phyloP scores from a whole-genome alignment of 2,888 invertebrate genomes.

The Dryococelus australis region DNA sequence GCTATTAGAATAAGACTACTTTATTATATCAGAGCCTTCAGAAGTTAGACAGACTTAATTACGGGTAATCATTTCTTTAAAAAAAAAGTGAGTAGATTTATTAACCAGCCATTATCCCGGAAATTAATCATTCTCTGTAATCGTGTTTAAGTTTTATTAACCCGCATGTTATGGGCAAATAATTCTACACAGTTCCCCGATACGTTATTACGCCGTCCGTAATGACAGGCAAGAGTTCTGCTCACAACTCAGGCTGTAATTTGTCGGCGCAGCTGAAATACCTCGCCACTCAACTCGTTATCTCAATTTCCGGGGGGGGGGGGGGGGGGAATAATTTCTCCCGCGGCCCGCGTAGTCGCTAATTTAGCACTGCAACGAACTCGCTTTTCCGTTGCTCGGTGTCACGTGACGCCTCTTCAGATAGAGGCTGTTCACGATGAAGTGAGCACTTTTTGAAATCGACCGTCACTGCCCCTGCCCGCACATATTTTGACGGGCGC shows the following conservation, averaged over 20 bases:
- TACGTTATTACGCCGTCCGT: neutral
- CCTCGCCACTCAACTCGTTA: neutral
- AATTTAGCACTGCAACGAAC: neutral
- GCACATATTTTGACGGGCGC: no score
- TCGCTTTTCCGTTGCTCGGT: neutral
- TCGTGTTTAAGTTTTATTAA: neutral
- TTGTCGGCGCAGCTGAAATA: neutral
- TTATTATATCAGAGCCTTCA: no score
- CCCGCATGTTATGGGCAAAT: neutral
- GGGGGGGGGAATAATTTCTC: neutral
- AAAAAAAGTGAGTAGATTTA: neutral
- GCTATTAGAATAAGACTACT: no score
- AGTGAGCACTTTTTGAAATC: no score
- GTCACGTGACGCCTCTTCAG: neutral
- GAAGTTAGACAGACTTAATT: no score
- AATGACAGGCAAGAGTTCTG: neutral
- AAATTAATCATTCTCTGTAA: neutral
- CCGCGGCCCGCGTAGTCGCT: neutral
- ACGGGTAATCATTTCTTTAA: no score
- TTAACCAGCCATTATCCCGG: neutral
- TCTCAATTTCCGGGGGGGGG: neutral
- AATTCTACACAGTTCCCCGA: neutral
- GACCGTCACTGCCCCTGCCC: no score
- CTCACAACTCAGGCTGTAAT: slow-evolving; percentile 1
- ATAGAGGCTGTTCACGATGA: no score